Conservation (phyloP, 2,797 vertebrate species). For the Hafferia zeledoni region DNA sequence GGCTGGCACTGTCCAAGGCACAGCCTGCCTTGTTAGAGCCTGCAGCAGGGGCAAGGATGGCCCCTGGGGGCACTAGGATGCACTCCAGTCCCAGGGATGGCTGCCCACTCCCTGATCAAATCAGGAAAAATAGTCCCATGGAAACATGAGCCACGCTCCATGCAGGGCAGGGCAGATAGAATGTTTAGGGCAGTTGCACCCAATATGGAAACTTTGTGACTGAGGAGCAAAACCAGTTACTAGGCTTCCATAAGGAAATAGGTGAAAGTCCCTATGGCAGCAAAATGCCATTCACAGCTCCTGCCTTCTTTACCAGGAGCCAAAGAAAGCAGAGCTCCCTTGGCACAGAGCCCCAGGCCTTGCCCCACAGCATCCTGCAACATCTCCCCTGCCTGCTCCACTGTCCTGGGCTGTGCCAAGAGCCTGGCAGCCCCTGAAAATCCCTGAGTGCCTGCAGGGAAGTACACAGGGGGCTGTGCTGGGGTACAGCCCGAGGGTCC, state of each 20-base stretch:
- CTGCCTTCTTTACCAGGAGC: background rate
- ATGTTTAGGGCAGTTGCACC: background rate
- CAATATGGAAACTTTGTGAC: background rate
- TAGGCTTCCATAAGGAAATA: background rate
- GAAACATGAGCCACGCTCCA: accelerated
- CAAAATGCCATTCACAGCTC: background rate
- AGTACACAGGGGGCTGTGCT: accelerated
- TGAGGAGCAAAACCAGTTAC: background rate
- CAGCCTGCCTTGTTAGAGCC: background rate
- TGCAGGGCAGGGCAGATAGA: accelerated
- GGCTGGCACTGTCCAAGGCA: background rate
- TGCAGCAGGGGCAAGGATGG: too few species aligned
- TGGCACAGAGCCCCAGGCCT: background rate
- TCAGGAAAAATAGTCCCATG: background rate
- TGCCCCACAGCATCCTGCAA: background rate
- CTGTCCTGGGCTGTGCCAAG: background rate
- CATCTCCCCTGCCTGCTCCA: background rate
- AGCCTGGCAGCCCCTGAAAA: background rate
- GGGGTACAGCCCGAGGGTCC: accelerated
- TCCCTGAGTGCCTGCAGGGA: background rate
- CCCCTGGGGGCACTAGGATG: background rate
- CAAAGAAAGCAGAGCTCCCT: background rate
- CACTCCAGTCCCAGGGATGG: background rate
- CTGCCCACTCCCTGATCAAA: accelerated
- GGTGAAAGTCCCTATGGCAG: background rate